These are phyloP conservation scores for Anastrepha obliqua DNA, from an alignment of 1,140 invertebrate species.

Conservation along the genomic window DNA sequence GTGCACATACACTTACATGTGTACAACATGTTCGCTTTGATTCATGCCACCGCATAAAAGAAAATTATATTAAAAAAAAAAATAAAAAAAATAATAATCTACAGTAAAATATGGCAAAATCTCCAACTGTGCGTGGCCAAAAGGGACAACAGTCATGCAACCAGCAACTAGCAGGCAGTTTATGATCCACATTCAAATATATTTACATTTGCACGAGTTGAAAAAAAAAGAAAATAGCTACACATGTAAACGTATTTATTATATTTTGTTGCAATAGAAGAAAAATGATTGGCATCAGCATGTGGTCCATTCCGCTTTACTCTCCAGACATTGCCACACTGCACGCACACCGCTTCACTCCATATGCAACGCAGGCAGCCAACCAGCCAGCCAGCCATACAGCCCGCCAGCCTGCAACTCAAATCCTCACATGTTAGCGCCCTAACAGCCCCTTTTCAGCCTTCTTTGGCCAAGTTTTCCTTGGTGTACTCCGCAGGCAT, in stretches of 20 bases:
- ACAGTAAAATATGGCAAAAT: conserved; percentile 10
- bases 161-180: background rate
- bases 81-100: background rate
- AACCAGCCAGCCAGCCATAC: background rate
- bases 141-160: background rate
- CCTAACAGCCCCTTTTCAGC: too few species aligned
- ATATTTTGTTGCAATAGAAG: conserved; percentile 26
- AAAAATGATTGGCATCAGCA: conserved; percentile 43
- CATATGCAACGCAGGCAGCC: background rate
- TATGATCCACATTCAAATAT: background rate
- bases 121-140: conserved; percentile 28
- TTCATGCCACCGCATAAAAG: background rate
- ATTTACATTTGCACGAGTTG: background rate
- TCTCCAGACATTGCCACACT: background rate
- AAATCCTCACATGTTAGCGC: too few species aligned
- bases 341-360: background rate
- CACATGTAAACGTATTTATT: background rate
- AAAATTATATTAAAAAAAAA: background rate
- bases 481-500: background rate
- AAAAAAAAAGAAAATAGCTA: background rate
- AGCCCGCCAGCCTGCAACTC: too few species aligned
- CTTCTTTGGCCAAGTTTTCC: too few species aligned
- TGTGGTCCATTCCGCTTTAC: conserved; percentile 8
- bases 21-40: conserved; percentile 1
- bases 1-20: background rate